Evolutionary conservation across 2,797 vertebrate genomes (phyloP).

Genomic region (Ctenosaura bakeri): DNA sequence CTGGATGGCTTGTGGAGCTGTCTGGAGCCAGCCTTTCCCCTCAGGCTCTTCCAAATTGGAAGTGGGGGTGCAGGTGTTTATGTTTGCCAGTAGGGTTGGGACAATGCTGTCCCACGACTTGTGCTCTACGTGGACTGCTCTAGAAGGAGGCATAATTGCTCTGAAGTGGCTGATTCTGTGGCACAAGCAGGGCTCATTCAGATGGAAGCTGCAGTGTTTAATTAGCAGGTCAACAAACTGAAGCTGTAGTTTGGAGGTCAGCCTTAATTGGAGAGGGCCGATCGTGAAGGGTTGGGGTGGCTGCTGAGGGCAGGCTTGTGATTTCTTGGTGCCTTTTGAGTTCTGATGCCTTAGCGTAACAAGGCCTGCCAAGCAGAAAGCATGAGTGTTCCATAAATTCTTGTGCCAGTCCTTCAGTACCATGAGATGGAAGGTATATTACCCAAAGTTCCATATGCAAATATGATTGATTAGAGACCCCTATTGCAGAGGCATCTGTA

Average conservation of each 20-base stretch:
- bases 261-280: conserved; percentile 18
- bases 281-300: not conserved
- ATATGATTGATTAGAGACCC: not conserved
- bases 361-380: not conserved
- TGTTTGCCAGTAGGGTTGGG: too few relatives aligned
- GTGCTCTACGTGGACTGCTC: not conserved
- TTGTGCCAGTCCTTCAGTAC: not conserved
- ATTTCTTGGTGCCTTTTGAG: not conserved
- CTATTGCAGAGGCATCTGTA: not conserved
- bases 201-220: not conserved
- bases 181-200: not conserved
- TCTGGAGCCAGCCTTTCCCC: not conserved
- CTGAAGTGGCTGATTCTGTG: not conserved
- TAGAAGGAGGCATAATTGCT: not conserved
- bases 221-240: conserved; percentile 31
- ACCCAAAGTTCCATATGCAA: not conserved
- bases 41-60: too few relatives aligned
- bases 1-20: too few relatives aligned
- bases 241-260: not conserved
- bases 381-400: not conserved
- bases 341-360: not conserved
- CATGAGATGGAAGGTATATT: not conserved
- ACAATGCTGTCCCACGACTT: too few relatives aligned
- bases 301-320: not conserved
- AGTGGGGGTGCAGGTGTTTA: too few relatives aligned